phyloP scores from a whole-genome alignment of 2,888 invertebrate species.

The Chrysolina haemoptera region DNA sequence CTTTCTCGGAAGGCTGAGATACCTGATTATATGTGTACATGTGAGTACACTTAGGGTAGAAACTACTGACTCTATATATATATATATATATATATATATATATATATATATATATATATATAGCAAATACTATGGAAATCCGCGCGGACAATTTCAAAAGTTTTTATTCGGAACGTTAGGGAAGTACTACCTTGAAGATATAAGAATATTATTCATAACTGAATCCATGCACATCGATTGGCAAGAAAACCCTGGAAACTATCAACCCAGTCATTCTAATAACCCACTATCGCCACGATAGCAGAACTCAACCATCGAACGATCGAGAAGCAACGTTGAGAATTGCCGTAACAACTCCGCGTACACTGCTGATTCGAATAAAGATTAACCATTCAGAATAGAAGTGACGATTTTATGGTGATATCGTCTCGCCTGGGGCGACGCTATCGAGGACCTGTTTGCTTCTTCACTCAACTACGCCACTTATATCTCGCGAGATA shows the following conservation, averaged over 20 bases:
- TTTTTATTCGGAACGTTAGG: too few relatives aligned
- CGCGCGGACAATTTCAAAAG: too few relatives aligned
- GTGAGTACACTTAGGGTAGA: too few relatives aligned
- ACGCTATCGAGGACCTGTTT: conserved; percentile 41
- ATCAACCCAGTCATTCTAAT: neutral
- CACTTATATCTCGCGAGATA: conserved; percentile 43
- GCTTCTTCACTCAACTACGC: conserved; percentile 37
- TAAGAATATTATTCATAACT: too few relatives aligned
- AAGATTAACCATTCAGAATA: conserved; percentile 33
- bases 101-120: too few relatives aligned
- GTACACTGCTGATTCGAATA: conserved; percentile 17
- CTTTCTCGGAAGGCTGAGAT: too few relatives aligned
- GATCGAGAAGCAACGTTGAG: neutral
- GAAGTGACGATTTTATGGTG: conserved; percentile 44
- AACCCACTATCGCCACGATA: neutral
- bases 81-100: too few relatives aligned
- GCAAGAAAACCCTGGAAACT: neutral
- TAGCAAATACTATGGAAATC: too few relatives aligned
- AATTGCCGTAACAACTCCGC: conserved; percentile 17
- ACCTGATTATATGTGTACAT: too few relatives aligned
- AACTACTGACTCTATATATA: too few relatives aligned
- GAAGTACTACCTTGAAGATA: too few relatives aligned
- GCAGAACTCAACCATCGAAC: neutral
- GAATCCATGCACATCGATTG: too few relatives aligned
- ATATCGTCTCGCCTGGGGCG: conserved; percentile 34